Percentiles rank a stretch among this genome's conserved stretches.
Evolutionary conservation across 2,888 invertebrate genomes (phyloP).

Genomic region (Sialis fuliginosa): DNA sequence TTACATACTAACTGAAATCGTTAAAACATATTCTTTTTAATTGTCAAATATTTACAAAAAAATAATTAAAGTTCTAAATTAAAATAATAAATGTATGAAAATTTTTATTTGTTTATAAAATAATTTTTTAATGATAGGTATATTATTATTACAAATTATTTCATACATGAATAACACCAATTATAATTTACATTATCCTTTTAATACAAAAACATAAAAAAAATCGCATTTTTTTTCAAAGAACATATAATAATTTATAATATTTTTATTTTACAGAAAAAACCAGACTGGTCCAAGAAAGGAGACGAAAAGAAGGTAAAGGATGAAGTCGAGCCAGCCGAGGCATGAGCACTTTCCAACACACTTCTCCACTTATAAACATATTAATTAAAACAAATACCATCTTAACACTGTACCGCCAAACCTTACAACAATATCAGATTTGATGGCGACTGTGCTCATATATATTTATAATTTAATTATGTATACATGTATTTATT

Average conservation of each 20-base stretch:
- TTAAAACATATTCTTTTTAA: too few species aligned
- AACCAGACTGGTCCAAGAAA: conserved; percentile 91
- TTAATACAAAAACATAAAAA: too few species aligned
- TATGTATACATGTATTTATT: background rate
- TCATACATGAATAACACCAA: too few species aligned
- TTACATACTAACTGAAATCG: too few species aligned
- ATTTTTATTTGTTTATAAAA: too few species aligned
- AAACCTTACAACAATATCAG: background rate
- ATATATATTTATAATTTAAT: background rate
- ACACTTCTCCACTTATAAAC: background rate
- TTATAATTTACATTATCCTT: too few species aligned
- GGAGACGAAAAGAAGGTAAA: conserved; percentile 74
- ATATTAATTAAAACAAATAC: background rate
- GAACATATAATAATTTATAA: conserved; percentile 5
- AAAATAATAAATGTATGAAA: too few species aligned
- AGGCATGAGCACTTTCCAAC: conserved; percentile 42
- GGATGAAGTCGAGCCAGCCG: conserved; percentile 66
- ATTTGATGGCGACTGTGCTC: background rate
- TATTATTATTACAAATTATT: too few species aligned
- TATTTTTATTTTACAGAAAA: conserved; percentile 53
- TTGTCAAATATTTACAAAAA: too few species aligned
- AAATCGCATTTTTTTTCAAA: too few species aligned
- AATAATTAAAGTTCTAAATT: too few species aligned
- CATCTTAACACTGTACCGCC: background rate
- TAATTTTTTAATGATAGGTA: too few species aligned